Conservation (phyloP, 92 coral and sea anemone genomes). For the Epizoanthus stellaris region DNA sequence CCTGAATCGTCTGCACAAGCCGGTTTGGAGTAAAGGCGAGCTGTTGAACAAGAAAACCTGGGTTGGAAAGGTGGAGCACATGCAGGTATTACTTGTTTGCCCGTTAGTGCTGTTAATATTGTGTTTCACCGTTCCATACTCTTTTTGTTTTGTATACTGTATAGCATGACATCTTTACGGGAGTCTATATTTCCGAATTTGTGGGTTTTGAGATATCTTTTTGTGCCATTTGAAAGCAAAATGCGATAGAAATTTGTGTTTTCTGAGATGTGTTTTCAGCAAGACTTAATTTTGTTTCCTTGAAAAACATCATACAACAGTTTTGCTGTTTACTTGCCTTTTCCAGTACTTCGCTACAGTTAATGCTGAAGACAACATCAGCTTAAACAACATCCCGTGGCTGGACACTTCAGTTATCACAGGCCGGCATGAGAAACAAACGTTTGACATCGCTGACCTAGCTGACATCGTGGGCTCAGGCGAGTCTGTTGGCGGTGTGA, state of each 20-base stretch:
- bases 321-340: not conserved
- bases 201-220: too few species aligned
- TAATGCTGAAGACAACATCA: conserved; percentile 84
- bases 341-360: conserved; percentile 94
- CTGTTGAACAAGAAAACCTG: conserved; percentile 96
- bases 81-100: conserved; percentile 66
- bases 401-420: conserved; percentile 87
- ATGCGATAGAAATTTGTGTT: too few species aligned
- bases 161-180: too few species aligned
- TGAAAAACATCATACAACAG: too few species aligned
- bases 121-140: not conserved
- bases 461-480: conserved; percentile 96
- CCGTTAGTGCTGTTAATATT: too few species aligned
- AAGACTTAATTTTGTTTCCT: too few species aligned
- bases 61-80: conserved; percentile 93
- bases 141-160: not conserved
- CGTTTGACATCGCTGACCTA: conserved; percentile 87
- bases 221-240: too few species aligned
- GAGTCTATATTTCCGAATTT: too few species aligned
- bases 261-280: too few species aligned
- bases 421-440: conserved; percentile 86
- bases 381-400: conserved; percentile 84
- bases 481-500: conserved; percentile 94
- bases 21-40: conserved; percentile 93
- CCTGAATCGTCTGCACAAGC: conserved; percentile 87